phyloP scores from a whole-genome alignment of 30 jellyfish, hydroid and myxozoan species.

The Hydractinia symbiolongicarpus region DNA sequence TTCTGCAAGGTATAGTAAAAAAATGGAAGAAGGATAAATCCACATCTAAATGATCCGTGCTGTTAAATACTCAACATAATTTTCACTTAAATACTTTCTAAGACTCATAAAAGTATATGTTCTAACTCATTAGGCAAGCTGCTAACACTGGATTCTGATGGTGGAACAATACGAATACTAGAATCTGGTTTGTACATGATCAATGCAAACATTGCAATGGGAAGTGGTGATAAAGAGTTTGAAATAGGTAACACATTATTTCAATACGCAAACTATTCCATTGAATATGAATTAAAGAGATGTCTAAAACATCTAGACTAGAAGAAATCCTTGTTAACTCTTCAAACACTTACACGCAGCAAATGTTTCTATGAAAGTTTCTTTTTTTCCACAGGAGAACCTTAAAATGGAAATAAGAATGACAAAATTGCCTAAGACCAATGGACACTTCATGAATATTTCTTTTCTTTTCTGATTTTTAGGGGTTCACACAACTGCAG shows the following conservation, averaged over 20 bases:
- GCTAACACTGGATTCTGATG: constrained; percentile 38
- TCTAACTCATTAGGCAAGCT: constrained; percentile 22
- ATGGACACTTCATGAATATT: not conserved
- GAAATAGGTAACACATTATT: constrained; percentile 57
- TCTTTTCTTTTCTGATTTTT: not conserved
- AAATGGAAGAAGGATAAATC: too few relatives aligned
- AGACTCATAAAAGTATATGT: not conserved
- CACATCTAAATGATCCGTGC: too few relatives aligned
- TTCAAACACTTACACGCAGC: too few relatives aligned
- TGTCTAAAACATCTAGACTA: too few relatives aligned
- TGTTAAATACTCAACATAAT: too few relatives aligned
- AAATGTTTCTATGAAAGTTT: too few relatives aligned
- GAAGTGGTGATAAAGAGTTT: constrained; percentile 48
- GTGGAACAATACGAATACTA: constrained; percentile 52
- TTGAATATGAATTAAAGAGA: not conserved
- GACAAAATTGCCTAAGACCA: not conserved
- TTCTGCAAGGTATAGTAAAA: too few relatives aligned
- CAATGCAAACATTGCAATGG: constrained; percentile 46
- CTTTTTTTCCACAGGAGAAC: too few relatives aligned
- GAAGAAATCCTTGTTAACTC: too few relatives aligned
- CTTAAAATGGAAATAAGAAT: too few relatives aligned
- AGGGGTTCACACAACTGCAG: constrained; percentile 13
- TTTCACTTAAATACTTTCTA: too few relatives aligned
- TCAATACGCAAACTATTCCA: not conserved
- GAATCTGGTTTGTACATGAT: constrained; percentile 76